Percentiles rank a stretch among this genome's conserved stretches.
Conservation (phyloP, 2,797 vertebrate genomes). For the Amniataba percoides region DNA sequence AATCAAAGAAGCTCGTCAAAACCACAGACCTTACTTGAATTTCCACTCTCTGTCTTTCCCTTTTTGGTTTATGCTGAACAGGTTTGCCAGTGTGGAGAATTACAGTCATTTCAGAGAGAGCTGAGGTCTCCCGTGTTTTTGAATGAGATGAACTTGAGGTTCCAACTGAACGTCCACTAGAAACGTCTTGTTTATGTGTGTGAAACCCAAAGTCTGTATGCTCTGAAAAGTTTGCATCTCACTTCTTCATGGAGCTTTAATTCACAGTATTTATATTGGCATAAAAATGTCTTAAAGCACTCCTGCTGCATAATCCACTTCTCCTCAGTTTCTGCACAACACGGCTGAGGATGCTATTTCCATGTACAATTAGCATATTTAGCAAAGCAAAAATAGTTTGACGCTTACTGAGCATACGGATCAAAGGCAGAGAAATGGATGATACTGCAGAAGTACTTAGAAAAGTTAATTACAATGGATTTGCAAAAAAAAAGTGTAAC, state of each 20-base stretch:
- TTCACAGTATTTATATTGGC: not conserved
- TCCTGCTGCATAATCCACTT: not conserved
- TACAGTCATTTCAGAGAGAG: conserved; percentile 6
- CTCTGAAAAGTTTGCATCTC: conserved; percentile 14
- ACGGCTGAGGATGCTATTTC: not conserved
- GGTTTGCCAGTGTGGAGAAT: conserved; percentile 11
- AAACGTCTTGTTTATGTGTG: not conserved
- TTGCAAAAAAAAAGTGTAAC: not conserved
- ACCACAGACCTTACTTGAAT: conserved; percentile 21
- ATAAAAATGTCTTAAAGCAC: not conserved
- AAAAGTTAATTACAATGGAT: not conserved
- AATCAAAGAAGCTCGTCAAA: conserved; percentile 31
- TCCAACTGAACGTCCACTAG: not conserved
- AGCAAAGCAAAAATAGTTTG: not conserved
- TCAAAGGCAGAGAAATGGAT: not conserved
- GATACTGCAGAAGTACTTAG: not conserved
- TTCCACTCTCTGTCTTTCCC: conserved; percentile 23
- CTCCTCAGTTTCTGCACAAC: conserved; percentile 1
- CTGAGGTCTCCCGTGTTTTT: not conserved
- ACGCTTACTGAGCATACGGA: not conserved
- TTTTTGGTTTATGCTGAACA: conserved; percentile 27
- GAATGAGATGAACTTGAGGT: not conserved
- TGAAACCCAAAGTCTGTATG: conserved; percentile 13
- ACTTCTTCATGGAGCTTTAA: not conserved
- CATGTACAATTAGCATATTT: not conserved